Percentiles rank a stretch among this genome's conserved stretches.
Conservation (phyloP, 35 echinoderm and acorn worm species). For the Lytechinus variegatus region DNA sequence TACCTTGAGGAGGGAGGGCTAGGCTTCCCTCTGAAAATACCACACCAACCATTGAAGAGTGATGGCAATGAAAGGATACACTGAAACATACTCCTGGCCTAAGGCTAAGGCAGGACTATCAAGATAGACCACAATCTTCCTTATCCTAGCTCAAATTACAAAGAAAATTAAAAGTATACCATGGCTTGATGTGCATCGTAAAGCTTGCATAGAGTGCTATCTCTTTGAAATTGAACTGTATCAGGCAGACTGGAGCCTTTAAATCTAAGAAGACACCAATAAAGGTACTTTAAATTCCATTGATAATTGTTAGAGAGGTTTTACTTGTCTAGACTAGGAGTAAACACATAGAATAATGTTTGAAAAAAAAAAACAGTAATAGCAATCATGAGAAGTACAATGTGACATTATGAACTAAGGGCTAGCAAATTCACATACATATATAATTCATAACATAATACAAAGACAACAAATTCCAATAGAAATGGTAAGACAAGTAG, state of each 20-base stretch:
- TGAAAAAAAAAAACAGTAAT: too few relatives aligned
- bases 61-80: neutral
- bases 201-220: neutral
- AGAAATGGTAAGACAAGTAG: neutral
- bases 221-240: neutral
- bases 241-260: neutral
- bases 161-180: neutral
- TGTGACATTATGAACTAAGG: neutral
- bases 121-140: slow-evolving; percentile 10
- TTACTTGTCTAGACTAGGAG: too few relatives aligned
- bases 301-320: too few relatives aligned
- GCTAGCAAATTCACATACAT: neutral
- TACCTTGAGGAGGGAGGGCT: neutral
- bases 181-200: neutral
- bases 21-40: slow-evolving; percentile 10
- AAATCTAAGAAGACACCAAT: too few relatives aligned
- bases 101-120: neutral
- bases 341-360: too few relatives aligned
- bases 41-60: neutral
- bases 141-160: neutral
- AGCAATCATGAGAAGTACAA: neutral
- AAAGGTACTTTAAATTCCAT: too few relatives aligned
- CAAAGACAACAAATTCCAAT: neutral
- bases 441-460: neutral
- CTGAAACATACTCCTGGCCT: neutral